phyloP scores from a whole-genome alignment of 2,113 vertebrate genomes.

The Aviceda subcristata region DNA sequence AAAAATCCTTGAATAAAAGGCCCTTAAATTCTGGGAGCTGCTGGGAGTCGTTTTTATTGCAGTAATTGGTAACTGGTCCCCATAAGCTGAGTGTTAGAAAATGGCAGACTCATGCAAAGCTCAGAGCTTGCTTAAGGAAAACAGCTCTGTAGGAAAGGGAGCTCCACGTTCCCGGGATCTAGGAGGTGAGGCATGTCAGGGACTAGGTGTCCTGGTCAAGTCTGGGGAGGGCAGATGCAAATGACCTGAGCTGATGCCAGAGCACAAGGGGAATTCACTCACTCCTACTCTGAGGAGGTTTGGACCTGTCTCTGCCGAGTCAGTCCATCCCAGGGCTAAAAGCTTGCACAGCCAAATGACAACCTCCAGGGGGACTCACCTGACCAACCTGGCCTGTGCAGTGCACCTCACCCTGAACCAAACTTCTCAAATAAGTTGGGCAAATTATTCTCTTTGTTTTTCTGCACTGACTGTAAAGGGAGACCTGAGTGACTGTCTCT shows the following conservation, averaged over 20 bases:
- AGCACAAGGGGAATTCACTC: background rate
- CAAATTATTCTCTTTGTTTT: background rate
- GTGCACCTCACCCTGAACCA: background rate
- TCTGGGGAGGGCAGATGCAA: background rate
- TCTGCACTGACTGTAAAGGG: background rate
- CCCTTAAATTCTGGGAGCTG: background rate
- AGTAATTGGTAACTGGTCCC: background rate
- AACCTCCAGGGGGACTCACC: background rate
- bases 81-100: background rate
- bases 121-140: background rate
- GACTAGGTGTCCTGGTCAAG: background rate
- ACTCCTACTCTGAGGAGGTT: background rate
- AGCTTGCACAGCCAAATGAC: background rate
- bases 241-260: background rate
- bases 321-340: background rate
- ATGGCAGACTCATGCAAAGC: background rate
- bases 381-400: background rate
- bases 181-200: background rate
- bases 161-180: background rate
- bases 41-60: background rate
- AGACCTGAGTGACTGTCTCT: background rate
- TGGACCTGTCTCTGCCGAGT: background rate
- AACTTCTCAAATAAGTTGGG: background rate
- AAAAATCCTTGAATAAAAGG: background rate
- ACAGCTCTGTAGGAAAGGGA: background rate